Evolutionary conservation across 2,113 vertebrate genomes (phyloP).

Genomic region (Corvus cornix): DNA sequence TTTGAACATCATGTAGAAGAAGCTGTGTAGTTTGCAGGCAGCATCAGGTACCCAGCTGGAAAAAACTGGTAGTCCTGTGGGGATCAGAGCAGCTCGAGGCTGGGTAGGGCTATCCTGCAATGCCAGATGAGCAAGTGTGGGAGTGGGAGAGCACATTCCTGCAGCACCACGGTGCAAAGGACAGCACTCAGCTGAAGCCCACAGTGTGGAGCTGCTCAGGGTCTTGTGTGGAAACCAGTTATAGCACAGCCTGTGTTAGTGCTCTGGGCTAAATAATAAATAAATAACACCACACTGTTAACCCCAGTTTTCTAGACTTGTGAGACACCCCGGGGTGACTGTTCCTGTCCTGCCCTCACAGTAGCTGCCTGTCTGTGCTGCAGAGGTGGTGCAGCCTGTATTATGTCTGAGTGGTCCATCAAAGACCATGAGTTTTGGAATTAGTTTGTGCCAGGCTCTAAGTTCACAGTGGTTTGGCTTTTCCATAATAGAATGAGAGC

Average conservation of each 20-base stretch:
- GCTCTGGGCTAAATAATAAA: background rate
- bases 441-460: background rate
- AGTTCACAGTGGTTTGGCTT: background rate
- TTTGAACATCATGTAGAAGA: background rate
- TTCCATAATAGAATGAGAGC: background rate
- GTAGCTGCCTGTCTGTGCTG: background rate
- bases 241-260: background rate
- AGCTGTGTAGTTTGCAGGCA: background rate
- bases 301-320: background rate
- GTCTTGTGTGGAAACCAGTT: background rate
- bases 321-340: background rate
- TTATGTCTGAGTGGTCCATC: background rate
- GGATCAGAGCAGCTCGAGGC: background rate
- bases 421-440: background rate
- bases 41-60: background rate
- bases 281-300: background rate
- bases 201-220: background rate
- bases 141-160: rapidly evolving
- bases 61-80: background rate
- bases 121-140: background rate
- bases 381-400: background rate
- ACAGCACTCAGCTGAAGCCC: background rate
- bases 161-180: background rate
- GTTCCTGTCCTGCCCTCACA: background rate
- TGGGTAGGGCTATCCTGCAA: background rate